phyloP scores from a whole-genome alignment of 2,797 vertebrate species.

The Syndactyla subalaris region DNA sequence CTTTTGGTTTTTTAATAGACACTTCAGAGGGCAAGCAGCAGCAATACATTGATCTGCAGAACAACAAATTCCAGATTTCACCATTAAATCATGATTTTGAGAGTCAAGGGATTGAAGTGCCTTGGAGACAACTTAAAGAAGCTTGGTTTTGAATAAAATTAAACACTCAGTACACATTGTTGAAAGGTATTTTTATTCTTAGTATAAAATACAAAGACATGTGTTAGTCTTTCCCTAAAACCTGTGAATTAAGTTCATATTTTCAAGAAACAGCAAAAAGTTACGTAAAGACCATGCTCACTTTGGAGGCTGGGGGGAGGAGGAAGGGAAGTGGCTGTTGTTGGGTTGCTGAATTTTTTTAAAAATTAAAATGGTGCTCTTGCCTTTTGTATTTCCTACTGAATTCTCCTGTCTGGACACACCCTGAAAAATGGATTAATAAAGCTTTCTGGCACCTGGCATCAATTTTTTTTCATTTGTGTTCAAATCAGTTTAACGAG shows the following conservation, averaged over 20 bases:
- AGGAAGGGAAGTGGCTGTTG: background rate
- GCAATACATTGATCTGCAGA: background rate
- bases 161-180: background rate
- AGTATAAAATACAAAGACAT: background rate
- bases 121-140: background rate
- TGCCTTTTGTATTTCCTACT: background rate
- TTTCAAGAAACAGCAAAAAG: background rate
- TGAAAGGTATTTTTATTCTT: background rate
- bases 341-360: background rate
- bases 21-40: background rate
- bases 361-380: background rate
- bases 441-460: background rate
- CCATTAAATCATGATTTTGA: background rate
- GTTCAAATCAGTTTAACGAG: background rate
- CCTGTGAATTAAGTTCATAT: background rate
- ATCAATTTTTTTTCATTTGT: background rate
- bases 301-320: accelerated
- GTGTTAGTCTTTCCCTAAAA: background rate
- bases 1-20: background rate
- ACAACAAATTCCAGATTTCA: background rate
- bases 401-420: background rate
- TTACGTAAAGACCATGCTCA: background rate
- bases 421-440: background rate
- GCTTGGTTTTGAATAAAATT: background rate
- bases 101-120: background rate